Conservation (phyloP, 2,888 invertebrate genomes). For the Aleiodes testaceus region DNA sequence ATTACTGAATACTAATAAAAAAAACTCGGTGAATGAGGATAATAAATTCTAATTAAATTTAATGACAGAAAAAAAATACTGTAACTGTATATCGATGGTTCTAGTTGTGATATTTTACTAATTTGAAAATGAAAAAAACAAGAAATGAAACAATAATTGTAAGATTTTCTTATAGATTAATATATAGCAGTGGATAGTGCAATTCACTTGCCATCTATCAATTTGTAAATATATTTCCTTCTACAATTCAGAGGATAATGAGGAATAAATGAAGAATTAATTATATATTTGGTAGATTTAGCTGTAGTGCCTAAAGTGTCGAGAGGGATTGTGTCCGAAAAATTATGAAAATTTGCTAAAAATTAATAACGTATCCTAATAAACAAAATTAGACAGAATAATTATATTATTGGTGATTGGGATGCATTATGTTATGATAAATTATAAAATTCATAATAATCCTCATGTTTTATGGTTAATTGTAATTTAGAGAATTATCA, state of each 20-base stretch:
- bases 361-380: background rate
- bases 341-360: conserved; percentile 39
- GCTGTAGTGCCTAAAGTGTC: conserved; percentile 68
- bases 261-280: conserved; percentile 40
- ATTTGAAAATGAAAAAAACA: conserved; percentile 47
- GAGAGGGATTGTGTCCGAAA: conserved; percentile 57
- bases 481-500: conserved; percentile 40
- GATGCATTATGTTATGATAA: conserved; percentile 17
- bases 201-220: conserved; percentile 36
- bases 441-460: conserved; percentile 14
- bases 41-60: conserved; percentile 34
- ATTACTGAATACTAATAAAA: background rate
- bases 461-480: conserved; percentile 35
- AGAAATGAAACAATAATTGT: conserved; percentile 55
- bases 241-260: conserved; percentile 44
- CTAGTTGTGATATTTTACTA: conserved; percentile 72
- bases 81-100: conserved; percentile 68
- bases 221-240: conserved; percentile 60
- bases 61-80: conserved; percentile 54
- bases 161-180: conserved; percentile 45
- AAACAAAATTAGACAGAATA: conserved; percentile 22
- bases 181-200: background rate
- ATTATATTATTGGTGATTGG: conserved; percentile 24
- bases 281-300: conserved; percentile 62
- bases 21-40: conserved; percentile 25